phyloP scores from a whole-genome alignment of 1,140 invertebrate species.

The Oryctes rhinoceros region DNA sequence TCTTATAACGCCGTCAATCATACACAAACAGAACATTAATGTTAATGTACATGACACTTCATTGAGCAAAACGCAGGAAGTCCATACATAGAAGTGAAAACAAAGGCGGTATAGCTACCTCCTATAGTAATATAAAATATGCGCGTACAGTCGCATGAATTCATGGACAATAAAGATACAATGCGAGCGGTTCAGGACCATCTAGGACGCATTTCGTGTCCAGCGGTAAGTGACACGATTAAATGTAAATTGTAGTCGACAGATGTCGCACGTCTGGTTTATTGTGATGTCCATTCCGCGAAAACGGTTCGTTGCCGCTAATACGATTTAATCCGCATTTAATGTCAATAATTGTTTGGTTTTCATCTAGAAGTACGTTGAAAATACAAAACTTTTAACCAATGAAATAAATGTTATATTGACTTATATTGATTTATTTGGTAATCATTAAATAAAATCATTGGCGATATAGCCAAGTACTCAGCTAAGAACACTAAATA shows the following conservation, averaged over 20 bases:
- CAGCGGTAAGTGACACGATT: slow-evolving; percentile 15
- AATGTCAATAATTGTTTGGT: neutral
- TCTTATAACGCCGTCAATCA: neutral
- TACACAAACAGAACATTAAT: slow-evolving; percentile 5
- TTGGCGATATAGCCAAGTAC: too few species aligned
- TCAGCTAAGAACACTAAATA: too few species aligned
- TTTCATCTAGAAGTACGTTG: too few species aligned
- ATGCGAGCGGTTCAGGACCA: neutral
- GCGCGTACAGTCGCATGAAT: slow-evolving; percentile 6
- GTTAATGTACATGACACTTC: neutral
- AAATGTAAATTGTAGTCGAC: neutral
- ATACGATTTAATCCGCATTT: neutral
- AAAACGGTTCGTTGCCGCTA: neutral
- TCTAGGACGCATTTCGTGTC: slow-evolving; percentile 5
- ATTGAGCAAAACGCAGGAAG: slow-evolving; percentile 13
- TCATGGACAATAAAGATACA: slow-evolving; percentile 7
- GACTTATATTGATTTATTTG: too few species aligned
- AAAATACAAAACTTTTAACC: too few species aligned
- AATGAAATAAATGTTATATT: too few species aligned
- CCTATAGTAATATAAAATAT: neutral
- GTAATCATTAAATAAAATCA: too few species aligned
- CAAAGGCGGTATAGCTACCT: slow-evolving; percentile 1
- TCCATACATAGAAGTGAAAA: slow-evolving; percentile 4
- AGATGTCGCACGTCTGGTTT: slow-evolving; percentile 26
- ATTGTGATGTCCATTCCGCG: slow-evolving; percentile 16